These are phyloP conservation scores for Drosophila kikkawai DNA, from an alignment of 1,140 invertebrate genomes.

Conservation along the genomic window DNA sequence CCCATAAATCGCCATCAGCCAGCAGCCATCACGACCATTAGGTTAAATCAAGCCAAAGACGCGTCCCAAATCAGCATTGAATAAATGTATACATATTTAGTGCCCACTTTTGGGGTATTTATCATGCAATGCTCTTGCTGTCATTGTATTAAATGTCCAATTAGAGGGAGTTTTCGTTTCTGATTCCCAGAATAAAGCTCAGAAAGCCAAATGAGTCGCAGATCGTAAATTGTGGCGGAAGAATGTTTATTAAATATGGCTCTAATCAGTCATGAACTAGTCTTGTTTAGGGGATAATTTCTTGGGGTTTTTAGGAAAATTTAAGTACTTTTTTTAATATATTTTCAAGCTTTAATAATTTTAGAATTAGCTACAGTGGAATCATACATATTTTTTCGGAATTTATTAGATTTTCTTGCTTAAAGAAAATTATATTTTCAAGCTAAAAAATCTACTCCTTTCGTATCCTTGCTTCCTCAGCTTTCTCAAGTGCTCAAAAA, in stretches of 20 bases:
- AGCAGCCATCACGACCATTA: conserved; percentile 61
- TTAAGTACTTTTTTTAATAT: background rate
- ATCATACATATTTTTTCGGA: background rate
- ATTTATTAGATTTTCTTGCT: background rate
- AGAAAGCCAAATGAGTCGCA: conserved; percentile 21
- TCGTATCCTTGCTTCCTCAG: background rate
- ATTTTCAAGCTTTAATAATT: background rate
- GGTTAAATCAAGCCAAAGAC: conserved; percentile 55
- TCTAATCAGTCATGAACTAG: background rate
- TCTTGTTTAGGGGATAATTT: background rate
- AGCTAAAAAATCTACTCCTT: background rate
- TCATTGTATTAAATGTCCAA: conserved; percentile 35
- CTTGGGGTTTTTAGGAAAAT: background rate
- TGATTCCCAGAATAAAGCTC: background rate
- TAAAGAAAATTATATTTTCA: background rate
- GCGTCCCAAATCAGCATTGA: conserved; percentile 26
- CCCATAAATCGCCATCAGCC: conserved; percentile 72
- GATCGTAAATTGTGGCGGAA: conserved; percentile 25
- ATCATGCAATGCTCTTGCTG: conserved; percentile 37
- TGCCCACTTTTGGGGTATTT: conserved; percentile 60
- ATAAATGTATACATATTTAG: conserved; percentile 51
- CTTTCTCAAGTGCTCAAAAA: background rate
- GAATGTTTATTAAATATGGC: background rate
- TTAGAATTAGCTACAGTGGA: background rate
- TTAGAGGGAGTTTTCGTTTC: conserved; percentile 31